Percentiles rank a stretch among this genome's conserved stretches.
Conservation (phyloP, 2,797 vertebrate species). For the Mallotus villosus region DNA sequence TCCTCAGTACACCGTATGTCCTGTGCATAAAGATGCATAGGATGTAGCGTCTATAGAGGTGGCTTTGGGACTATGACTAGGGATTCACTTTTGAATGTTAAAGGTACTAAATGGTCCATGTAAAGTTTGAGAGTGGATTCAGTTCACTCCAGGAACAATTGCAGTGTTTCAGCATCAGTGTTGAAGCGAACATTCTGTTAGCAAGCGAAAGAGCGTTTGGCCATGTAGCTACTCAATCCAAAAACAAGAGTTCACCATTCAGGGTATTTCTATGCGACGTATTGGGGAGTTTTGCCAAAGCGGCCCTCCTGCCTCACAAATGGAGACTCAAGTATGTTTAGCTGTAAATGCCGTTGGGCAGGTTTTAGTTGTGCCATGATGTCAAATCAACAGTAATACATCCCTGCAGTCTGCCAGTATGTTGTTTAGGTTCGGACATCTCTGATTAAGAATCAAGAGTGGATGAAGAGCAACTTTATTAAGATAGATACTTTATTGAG, state of each 20-base stretch:
- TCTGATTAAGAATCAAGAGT: not conserved
- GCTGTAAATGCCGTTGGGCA: not conserved
- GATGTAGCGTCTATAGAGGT: not conserved
- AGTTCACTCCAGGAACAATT: too few species aligned
- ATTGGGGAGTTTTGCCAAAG: conserved; percentile 33
- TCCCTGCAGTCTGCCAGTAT: not conserved
- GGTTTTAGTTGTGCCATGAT: conserved; percentile 9
- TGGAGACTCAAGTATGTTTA: conserved; percentile 1
- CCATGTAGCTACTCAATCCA: not conserved
- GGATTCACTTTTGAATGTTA: too few species aligned
- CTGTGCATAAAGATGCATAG: not conserved
- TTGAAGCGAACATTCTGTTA: not conserved
- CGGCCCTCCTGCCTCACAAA: conserved; percentile 7
- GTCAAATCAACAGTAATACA: not conserved
- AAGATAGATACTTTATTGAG: too few species aligned
- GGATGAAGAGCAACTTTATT: not conserved
- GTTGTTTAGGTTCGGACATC: not conserved
- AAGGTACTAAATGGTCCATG: not conserved
- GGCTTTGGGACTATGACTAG: too few species aligned
- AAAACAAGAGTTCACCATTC: conserved; percentile 28
- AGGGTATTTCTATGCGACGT: conserved; percentile 47
- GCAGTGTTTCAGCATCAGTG: not conserved
- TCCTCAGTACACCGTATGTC: not conserved
- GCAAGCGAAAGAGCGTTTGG: not conserved
- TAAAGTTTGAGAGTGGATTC: too few species aligned